Evolutionary conservation across 2,888 invertebrate species (phyloP).

Genomic region (Rhodophaea formosa): DNA sequence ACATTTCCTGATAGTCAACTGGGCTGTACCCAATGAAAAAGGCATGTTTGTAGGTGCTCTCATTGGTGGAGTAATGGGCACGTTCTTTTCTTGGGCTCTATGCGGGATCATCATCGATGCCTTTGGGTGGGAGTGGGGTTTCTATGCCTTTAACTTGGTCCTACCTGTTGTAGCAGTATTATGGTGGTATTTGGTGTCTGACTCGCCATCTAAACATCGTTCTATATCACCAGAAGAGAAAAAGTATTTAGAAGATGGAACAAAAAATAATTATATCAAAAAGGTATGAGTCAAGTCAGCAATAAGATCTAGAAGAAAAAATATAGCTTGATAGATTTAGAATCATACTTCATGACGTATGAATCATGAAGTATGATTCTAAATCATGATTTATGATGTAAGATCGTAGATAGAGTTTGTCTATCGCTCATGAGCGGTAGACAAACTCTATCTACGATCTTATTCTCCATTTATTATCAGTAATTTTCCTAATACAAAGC

Average conservation of each 20-base stretch:
- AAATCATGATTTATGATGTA: no score
- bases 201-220: neutral
- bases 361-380: no score
- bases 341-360: no score
- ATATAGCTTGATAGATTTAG: no score
- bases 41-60: neutral
- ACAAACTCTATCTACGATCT: no score
- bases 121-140: slow-evolving; percentile 75
- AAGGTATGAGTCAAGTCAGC: neutral
- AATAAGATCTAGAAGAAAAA: no score
- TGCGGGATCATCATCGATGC: slow-evolving; percentile 48
- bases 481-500: no score
- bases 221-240: neutral
- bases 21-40: neutral
- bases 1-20: neutral
- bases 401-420: no score
- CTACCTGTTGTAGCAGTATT: neutral
- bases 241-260: neutral
- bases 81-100: neutral
- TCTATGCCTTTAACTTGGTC: neutral
- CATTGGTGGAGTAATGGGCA: neutral
- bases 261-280: neutral
- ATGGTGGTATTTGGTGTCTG: neutral
- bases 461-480: no score
- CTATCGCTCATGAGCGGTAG: no score